Conservation (phyloP, 2,888 invertebrate genomes). For the Helobdella robusta region DNA sequence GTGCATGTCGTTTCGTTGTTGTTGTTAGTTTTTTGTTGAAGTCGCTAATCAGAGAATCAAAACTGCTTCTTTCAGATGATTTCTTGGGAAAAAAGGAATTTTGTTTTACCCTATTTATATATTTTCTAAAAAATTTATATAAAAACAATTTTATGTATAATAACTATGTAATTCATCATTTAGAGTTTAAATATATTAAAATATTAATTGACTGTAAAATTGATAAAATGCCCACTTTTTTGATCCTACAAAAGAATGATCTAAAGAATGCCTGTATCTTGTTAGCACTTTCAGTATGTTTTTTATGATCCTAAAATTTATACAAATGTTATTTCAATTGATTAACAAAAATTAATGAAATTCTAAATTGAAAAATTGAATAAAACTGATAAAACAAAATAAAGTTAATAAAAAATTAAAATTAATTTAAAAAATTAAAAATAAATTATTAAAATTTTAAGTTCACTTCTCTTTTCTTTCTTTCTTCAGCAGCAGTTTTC, state of each 20-base stretch:
- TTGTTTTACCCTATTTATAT: too few relatives aligned
- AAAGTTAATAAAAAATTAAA: not conserved
- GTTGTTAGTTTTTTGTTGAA: too few relatives aligned
- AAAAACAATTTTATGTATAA: conserved; percentile 1
- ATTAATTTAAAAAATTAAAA: not conserved
- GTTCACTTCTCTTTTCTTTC: conserved; percentile 71
- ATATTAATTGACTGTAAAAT: not conserved
- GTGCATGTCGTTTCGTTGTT: too few relatives aligned
- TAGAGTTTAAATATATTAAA: not conserved
- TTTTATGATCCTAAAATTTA: conserved; percentile 59
- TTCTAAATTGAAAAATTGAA: not conserved
- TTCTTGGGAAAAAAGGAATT: too few relatives aligned
- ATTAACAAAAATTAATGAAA: not conserved
- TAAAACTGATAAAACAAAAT: not conserved
- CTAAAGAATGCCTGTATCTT: conserved; percentile 59
- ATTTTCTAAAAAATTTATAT: not conserved
- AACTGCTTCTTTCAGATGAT: too few relatives aligned
- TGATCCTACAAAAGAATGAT: conserved; percentile 39
- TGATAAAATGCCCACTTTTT: conserved; percentile 37
- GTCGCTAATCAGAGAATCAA: too few relatives aligned
- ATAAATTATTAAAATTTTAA: not conserved
- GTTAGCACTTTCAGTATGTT: conserved; percentile 65
- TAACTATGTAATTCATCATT: not conserved
- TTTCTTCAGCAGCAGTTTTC: conserved; percentile 71
- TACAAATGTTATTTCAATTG: not conserved